phyloP scores from a whole-genome alignment of 2,888 invertebrate species.

The Synanthedon vespiformis region DNA sequence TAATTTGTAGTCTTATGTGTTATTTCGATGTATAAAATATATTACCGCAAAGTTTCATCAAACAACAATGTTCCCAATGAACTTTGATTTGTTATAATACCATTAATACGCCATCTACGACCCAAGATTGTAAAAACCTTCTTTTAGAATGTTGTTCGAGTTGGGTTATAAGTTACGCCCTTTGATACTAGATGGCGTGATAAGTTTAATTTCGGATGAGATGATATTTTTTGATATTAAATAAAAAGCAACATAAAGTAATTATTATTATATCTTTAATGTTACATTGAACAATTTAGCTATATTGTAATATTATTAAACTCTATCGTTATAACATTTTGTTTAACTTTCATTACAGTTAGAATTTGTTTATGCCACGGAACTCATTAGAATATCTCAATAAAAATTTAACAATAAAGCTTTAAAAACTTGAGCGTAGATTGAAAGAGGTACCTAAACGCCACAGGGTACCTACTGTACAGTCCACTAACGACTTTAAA shows the following conservation, averaged over 20 bases:
- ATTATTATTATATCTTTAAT: conserved; percentile 20
- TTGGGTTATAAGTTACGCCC: neutral
- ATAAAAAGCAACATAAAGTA: neutral
- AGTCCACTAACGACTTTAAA: conserved; percentile 54
- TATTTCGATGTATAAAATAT: too few relatives aligned
- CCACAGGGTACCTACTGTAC: conserved; percentile 54
- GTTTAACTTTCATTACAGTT: conserved; percentile 16
- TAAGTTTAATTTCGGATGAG: neutral
- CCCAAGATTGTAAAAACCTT: too few relatives aligned
- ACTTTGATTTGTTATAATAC: too few relatives aligned
- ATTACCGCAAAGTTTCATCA: too few relatives aligned
- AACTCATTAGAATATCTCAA: conserved; percentile 60
- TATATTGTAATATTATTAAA: conserved; percentile 12
- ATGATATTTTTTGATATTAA: neutral
- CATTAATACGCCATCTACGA: too few relatives aligned
- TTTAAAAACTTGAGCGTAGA: conserved; percentile 66
- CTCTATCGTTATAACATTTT: conserved; percentile 46
- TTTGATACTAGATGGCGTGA: neutral
- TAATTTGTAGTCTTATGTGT: too few relatives aligned
- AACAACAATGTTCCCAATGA: too few relatives aligned
- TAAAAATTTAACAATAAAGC: conserved; percentile 66
- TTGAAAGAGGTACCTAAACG: conserved; percentile 57
- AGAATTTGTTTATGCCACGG: conserved; percentile 46
- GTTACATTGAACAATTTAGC: conserved; percentile 57
- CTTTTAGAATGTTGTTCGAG: too few relatives aligned